Base-by-base conservation (phyloP, 2,113 vertebrate genomes). In the Syngnathus floridae region DNA sequence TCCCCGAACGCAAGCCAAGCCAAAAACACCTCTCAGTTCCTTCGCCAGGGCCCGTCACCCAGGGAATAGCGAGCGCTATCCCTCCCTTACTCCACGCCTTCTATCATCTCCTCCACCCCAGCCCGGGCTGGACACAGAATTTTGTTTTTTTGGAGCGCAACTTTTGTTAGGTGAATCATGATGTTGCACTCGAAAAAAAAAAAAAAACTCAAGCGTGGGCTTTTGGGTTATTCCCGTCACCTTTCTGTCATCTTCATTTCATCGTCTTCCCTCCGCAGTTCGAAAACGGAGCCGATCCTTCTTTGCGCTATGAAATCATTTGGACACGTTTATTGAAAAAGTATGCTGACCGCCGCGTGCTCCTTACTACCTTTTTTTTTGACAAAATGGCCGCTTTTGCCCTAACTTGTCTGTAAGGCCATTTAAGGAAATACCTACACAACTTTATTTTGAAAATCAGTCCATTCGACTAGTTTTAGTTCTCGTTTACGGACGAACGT, bases 11-110 rank as follows among this genome's bases (percentile, higher is more conserved):
- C 83, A 87, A 84, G 86, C 75, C 78, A 79, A 90, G 86, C 90
- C 88, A 90, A 89, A 56, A 87, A 88, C 86, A 88, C 85, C 82
- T 83, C 90, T 90, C 84, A 89, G 90, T 90, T 90, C 89, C 86
- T 90, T 75, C 51, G 84, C 90, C 89, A 90, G 86, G 86, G 79
- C 82, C 81, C 11, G 66, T 71, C 80, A 78, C 82, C 79, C 63
- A 65, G 87, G 87, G 88, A 87, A 87, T 87, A 84, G 78, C 80
- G 84, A 84, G 78, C 80, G 84, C 74, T 82, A 79, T 87, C 85
- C 84, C 87, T 86, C 83, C 82, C 82, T 71, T 88, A 80, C 84
- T 86, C 84, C 70, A 85, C 85, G 86, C 84, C 81, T 86, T 87
- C 83, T 83, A 79, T 78, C 82, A 86, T 78, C 82, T 72, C 78